Conservation (phyloP, 1,140 invertebrate genomes). For the Drosophila parabipectinata region DNA sequence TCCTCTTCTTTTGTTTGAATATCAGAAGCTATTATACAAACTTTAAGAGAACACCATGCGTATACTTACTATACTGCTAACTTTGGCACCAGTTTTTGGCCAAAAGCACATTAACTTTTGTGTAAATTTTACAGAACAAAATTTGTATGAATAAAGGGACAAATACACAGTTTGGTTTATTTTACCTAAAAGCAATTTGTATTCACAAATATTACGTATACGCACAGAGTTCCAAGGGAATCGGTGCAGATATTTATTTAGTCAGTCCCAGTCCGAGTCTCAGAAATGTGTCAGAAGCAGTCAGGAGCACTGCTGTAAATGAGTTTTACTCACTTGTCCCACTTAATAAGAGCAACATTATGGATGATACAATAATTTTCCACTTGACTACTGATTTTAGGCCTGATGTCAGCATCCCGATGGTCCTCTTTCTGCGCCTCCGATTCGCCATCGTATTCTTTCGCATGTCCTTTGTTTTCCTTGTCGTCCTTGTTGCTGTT, state of each 20-base stretch:
- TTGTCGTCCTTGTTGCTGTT: neutral
- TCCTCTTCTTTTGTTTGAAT: neutral
- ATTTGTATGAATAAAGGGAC: conserved; percentile 4
- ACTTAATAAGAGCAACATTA: conserved; percentile 78
- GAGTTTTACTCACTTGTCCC: conserved; percentile 77
- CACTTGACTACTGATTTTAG: conserved; percentile 80
- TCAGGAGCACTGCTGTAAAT: conserved; percentile 20
- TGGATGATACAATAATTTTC: conserved; percentile 83
- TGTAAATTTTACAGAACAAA: neutral
- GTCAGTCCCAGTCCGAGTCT: neutral
- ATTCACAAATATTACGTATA: conserved; percentile 36
- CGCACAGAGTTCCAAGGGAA: conserved; percentile 7
- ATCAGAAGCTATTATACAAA: neutral
- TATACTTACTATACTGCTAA: neutral
- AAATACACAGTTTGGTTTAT: conserved; percentile 1
- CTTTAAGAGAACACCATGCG: neutral
- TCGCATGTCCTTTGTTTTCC: conserved; percentile 13
- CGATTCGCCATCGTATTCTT: conserved; percentile 33
- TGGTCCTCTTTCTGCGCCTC: conserved; percentile 48
- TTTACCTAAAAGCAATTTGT: neutral
- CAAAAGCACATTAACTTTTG: neutral
- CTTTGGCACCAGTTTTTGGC: neutral
- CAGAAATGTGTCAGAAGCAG: conserved; percentile 36
- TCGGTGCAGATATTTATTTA: conserved; percentile 8
- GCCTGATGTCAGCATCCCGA: conserved; percentile 57